A percentile compares a stretch with the other conserved stretches of the same genome.
phyloP scores from a whole-genome alignment of 2,797 vertebrate genomes.

The Takifugu rubripes region DNA sequence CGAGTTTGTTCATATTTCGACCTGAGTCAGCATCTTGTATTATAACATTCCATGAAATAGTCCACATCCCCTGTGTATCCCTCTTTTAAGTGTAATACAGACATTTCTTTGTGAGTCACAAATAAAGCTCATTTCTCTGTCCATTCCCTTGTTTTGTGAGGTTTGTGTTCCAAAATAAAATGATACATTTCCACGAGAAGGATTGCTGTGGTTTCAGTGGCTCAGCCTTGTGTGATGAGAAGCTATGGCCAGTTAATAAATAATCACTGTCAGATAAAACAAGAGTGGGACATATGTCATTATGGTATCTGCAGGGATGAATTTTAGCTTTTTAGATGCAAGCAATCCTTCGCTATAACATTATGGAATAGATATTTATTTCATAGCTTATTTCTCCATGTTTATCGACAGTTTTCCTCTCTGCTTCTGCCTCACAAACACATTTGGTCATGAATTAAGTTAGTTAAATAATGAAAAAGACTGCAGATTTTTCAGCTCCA shows the following conservation, averaged over 20 bases:
- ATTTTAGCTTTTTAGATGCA: too few species aligned
- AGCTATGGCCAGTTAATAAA: too few species aligned
- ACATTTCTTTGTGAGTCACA: slow-evolving; percentile 54
- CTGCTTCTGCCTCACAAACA: too few species aligned
- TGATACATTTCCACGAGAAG: too few species aligned
- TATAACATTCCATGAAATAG: slow-evolving; percentile 69
- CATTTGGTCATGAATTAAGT: neutral
- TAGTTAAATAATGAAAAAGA: neutral
- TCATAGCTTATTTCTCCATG: too few species aligned
- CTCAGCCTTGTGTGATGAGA: neutral
- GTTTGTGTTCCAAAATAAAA: slow-evolving; percentile 31
- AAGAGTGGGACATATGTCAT: too few species aligned
- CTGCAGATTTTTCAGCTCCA: slow-evolving; percentile 43
- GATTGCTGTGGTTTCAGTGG: too few species aligned
- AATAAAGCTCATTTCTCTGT: slow-evolving; percentile 64
- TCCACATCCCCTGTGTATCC: slow-evolving; percentile 41
- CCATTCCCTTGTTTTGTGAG: slow-evolving; percentile 20
- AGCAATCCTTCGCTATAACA: too few species aligned
- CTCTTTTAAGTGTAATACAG: slow-evolving; percentile 56
- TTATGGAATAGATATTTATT: too few species aligned
- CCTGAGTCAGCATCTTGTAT: slow-evolving; percentile 51
- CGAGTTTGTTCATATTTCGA: slow-evolving; percentile 43
- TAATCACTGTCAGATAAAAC: too few species aligned
- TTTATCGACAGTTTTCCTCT: neutral
- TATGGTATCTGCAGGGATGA: too few species aligned